These are phyloP conservation scores for Diplodus sargus DNA, from an alignment of 2,797 vertebrate genomes.

Conservation along the genomic window DNA sequence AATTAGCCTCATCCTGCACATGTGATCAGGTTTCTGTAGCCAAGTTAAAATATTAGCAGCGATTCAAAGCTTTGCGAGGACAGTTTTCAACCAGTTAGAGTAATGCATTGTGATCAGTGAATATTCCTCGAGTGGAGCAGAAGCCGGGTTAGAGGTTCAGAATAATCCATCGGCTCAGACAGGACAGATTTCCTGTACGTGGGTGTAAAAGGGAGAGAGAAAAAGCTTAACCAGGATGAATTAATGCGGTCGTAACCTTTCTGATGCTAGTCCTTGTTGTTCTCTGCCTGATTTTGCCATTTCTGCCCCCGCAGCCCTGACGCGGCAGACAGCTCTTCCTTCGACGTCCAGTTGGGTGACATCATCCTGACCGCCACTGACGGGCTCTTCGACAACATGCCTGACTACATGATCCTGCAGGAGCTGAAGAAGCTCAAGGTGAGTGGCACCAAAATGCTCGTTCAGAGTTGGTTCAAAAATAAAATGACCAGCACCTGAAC, in stretches of 20 bases:
- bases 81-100: neutral
- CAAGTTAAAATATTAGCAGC: slow-evolving; percentile 11
- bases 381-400: slow-evolving; percentile 99
- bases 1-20: slow-evolving; percentile 17
- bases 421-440: slow-evolving; percentile 98
- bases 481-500: no score
- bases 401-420: slow-evolving; percentile 99
- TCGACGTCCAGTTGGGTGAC: slow-evolving; percentile 97
- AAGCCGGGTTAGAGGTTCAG: slow-evolving; percentile 18
- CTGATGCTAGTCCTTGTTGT: neutral
- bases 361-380: slow-evolving; percentile 98
- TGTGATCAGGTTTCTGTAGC: slow-evolving; percentile 9
- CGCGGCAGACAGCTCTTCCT: slow-evolving; percentile 95
- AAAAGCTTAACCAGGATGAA: slow-evolving; percentile 18
- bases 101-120: slow-evolving; percentile 24
- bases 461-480: no score
- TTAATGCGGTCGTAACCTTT: slow-evolving; percentile 7
- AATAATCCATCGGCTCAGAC: slow-evolving; percentile 34
- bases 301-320: slow-evolving; percentile 87
- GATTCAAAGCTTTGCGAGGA: neutral
- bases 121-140: slow-evolving; percentile 8
- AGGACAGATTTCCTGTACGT: slow-evolving; percentile 13
- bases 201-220: neutral
- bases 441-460: slow-evolving; percentile 8
- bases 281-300: slow-evolving; percentile 2